Percentiles rank a stretch among this genome's conserved stretches.
Evolutionary conservation across 2,797 vertebrate species (phyloP).

Genomic region (Rousettus madagascariensis): DNA sequence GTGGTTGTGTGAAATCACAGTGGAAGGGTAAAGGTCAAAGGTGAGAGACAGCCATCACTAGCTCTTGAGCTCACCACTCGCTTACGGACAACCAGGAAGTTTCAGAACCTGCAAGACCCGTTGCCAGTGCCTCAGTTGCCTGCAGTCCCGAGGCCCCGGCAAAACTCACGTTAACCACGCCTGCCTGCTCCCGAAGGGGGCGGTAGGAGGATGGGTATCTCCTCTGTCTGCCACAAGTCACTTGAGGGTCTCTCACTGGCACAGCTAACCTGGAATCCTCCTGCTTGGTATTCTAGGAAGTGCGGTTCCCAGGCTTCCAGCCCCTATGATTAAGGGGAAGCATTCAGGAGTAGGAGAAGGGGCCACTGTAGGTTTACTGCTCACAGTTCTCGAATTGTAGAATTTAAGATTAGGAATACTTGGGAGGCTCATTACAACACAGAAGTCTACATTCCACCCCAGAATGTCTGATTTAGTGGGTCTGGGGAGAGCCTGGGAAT

Average conservation of each 20-base stretch:
- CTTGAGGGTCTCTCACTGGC: background rate
- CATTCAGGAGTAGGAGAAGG: background rate
- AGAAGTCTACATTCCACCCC: background rate
- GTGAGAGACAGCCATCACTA: background rate
- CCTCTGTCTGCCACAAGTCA: background rate
- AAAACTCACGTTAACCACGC: no score
- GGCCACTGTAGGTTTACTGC: no score
- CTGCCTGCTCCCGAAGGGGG: background rate
- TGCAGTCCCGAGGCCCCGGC: no score
- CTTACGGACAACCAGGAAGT: background rate
- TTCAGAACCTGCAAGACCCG: background rate
- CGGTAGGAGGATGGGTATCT: no score
- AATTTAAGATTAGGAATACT: background rate
- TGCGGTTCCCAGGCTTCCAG: background rate
- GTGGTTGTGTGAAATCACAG: background rate
- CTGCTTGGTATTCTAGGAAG: background rate
- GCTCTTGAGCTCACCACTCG: background rate
- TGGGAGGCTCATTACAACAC: background rate
- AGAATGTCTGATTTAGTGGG: background rate
- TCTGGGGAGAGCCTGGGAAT: background rate
- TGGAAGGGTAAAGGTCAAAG: background rate
- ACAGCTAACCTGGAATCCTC: background rate
- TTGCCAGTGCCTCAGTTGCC: background rate
- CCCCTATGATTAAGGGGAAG: fast-evolving
- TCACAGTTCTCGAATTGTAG: background rate